Percentiles rank a stretch among this genome's conserved stretches.
Evolutionary conservation across 2,797 vertebrate species (phyloP).

Genomic region (Centropyge bicolor): DNA sequence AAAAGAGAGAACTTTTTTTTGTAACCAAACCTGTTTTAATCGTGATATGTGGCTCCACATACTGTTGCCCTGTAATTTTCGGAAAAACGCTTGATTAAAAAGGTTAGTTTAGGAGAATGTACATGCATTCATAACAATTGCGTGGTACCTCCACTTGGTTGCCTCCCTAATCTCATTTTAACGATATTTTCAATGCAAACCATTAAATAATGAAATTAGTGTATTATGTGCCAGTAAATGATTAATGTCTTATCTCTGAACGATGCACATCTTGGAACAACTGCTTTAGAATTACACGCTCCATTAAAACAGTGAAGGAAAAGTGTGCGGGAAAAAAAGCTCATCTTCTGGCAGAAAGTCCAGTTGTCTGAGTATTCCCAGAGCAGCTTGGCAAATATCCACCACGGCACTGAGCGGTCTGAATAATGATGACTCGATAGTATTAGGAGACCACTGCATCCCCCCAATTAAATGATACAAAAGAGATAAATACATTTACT

Average conservation of each 20-base stretch:
- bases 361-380: constrained; percentile 38
- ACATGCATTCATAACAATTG: constrained; percentile 54
- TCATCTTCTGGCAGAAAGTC: constrained; percentile 9
- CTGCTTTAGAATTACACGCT: constrained; percentile 65
- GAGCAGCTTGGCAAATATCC: constrained; percentile 53
- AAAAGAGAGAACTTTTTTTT: not conserved
- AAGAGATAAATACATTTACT: constrained; percentile 45
- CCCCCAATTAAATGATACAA: constrained; percentile 63
- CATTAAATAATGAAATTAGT: constrained; percentile 78
- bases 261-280: constrained; percentile 66
- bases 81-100: constrained; percentile 52
- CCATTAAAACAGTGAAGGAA: constrained; percentile 59
- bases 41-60: not conserved
- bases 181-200: constrained; percentile 75
- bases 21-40: not conserved
- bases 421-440: constrained; percentile 41
- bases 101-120: constrained; percentile 55
- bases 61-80: constrained; percentile 14
- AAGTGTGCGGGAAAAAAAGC: constrained; percentile 11
- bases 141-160: constrained; percentile 55
- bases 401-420: constrained; percentile 27
- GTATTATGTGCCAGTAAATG: constrained; percentile 68
- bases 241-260: constrained; percentile 75
- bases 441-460: constrained; percentile 30
- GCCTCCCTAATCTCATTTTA: constrained; percentile 74